A percentile compares a stretch with the other conserved stretches of the same genome.
Conservation (phyloP, 2,888 invertebrate species). For the Drosophila ezoana region DNA sequence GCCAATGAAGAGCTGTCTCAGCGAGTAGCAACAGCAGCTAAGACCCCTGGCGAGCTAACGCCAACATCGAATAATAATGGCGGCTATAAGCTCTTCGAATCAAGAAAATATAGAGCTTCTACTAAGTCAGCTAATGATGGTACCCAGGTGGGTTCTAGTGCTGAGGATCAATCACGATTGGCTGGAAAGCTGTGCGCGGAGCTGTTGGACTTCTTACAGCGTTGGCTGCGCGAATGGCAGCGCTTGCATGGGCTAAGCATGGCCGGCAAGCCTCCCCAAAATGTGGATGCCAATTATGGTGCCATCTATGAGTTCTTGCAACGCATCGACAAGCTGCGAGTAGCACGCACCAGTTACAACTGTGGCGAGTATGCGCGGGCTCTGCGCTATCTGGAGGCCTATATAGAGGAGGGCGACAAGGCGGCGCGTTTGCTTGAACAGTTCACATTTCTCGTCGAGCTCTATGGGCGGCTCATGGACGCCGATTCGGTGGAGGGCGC, state of each 20-base stretch:
- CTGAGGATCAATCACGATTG: conserved; percentile 78
- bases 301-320: conserved; percentile 83
- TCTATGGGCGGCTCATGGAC: conserved; percentile 95
- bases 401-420: conserved; percentile 87
- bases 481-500: conserved; percentile 95
- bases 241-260: conserved; percentile 68
- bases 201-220: conserved; percentile 90
- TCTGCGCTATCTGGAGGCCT: conserved; percentile 90
- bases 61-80: conserved; percentile 16
- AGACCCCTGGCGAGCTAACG: conserved; percentile 1
- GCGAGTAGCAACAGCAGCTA: conserved; percentile 7
- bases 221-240: conserved; percentile 89
- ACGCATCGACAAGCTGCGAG: conserved; percentile 87
- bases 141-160: background rate
- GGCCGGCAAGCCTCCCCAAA: conserved; percentile 72
- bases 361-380: conserved; percentile 91
- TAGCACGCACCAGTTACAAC: conserved; percentile 90
- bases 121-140: conserved; percentile 16
- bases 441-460: conserved; percentile 89
- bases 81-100: conserved; percentile 74
- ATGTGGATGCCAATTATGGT: conserved; percentile 80
- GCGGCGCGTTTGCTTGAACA: conserved; percentile 86
- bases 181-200: conserved; percentile 90
- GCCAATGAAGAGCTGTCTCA: conserved; percentile 48
- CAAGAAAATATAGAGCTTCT: conserved; percentile 66